These are phyloP conservation scores for Luperina nickerlii DNA, from an alignment of 2,888 invertebrate genomes.

Conservation along the genomic window DNA sequence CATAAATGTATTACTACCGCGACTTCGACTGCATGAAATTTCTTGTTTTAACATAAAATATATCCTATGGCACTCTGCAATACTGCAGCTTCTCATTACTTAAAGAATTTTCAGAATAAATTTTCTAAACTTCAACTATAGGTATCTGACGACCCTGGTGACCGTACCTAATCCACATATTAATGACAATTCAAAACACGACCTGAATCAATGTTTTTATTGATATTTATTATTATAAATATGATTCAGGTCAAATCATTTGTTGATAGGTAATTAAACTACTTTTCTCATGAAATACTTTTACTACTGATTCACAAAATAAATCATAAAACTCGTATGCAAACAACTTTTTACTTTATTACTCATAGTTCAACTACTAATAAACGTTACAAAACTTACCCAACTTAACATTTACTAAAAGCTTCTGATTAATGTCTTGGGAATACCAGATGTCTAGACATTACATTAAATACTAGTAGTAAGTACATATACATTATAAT, in stretches of 20 bases:
- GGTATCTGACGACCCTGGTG: no score
- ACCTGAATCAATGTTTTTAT: neutral
- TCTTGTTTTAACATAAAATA: no score
- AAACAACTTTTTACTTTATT: constrained; percentile 47
- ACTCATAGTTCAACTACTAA: constrained; percentile 15
- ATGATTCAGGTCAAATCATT: constrained; percentile 2
- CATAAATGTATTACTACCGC: neutral
- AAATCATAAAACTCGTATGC: constrained; percentile 8
- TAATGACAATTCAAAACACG: neutral
- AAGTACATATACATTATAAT: constrained; percentile 19
- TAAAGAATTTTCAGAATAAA: no score
- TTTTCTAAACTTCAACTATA: no score
- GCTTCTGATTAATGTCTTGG: constrained; percentile 21
- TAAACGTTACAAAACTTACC: constrained; percentile 51
- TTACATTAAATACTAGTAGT: constrained; percentile 43
- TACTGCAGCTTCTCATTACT: no score
- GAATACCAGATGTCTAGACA: constrained; percentile 51
- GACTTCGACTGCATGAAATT: no score
- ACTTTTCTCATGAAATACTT: constrained; percentile 4
- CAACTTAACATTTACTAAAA: constrained; percentile 52
- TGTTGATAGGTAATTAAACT: neutral
- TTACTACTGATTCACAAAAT: constrained; percentile 4
- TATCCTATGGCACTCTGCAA: no score
- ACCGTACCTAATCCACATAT: no score
- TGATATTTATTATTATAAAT: neutral